Evolutionary conservation across 2,888 invertebrate genomes (phyloP).

Genomic region (Campoletis raptor): DNA sequence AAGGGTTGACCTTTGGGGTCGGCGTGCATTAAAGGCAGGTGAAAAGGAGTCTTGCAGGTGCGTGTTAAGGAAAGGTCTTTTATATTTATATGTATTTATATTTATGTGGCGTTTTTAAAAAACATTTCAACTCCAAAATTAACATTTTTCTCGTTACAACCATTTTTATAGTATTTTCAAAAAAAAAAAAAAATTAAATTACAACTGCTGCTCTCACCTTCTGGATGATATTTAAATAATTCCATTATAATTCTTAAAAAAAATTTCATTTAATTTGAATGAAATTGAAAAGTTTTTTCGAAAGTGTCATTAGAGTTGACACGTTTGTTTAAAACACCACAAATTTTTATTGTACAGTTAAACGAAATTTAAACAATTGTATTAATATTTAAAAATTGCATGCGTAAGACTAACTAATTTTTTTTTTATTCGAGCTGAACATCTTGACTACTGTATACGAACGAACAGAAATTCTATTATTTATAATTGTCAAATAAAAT

Average conservation of each 20-base stretch:
- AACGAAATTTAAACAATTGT: background rate
- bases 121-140: background rate
- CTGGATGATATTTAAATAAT: background rate
- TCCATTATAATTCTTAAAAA: too few relatives aligned
- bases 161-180: too few relatives aligned
- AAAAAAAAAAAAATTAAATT: too few relatives aligned
- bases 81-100: background rate
- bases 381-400: background rate
- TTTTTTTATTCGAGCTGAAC: background rate
- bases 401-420: background rate
- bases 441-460: background rate
- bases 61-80: slow-evolving; percentile 5
- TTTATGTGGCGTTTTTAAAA: background rate
- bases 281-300: background rate
- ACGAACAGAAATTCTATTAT: background rate
- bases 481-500: background rate
- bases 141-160: too few relatives aligned
- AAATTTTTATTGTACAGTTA: background rate
- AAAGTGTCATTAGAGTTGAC: too few relatives aligned
- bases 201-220: background rate
- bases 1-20: slow-evolving; percentile 58
- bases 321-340: background rate
- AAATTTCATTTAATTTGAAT: background rate
- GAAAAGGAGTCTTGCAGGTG: slow-evolving; percentile 48
- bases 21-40: slow-evolving; percentile 41